A percentile compares a stretch with the other conserved stretches of the same genome.
Conservation (phyloP, 2,797 vertebrate species). For the Lateolabrax maculatus region DNA sequence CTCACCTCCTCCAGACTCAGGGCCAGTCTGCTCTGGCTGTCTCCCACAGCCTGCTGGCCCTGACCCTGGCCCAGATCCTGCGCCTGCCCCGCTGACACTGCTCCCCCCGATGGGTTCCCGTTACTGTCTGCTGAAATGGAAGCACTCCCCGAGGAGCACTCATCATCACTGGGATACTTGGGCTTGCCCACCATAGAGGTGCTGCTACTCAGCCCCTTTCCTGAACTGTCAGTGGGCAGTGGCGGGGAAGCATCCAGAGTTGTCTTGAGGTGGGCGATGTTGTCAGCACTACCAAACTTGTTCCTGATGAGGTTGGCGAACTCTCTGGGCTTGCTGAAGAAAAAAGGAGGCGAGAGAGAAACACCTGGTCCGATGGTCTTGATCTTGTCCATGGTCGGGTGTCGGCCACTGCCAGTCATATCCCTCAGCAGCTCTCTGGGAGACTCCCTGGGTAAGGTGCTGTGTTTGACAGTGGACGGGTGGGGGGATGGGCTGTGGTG, state of each 20-base stretch:
- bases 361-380: constrained; percentile 92
- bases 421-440: constrained; percentile 86
- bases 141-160: constrained; percentile 92
- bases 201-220: constrained; percentile 90
- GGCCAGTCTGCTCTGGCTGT: constrained; percentile 82
- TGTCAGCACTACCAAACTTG: constrained; percentile 98
- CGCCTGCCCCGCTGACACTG: constrained; percentile 54
- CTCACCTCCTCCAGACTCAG: constrained; percentile 89
- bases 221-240: constrained; percentile 83
- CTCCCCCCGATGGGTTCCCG: constrained; percentile 83
- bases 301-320: constrained; percentile 97
- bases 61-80: constrained; percentile 82
- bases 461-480: constrained; percentile 67
- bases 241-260: constrained; percentile 86
- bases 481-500: constrained; percentile 75
- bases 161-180: constrained; percentile 94
- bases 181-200: constrained; percentile 91
- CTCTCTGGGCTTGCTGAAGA: constrained; percentile 94
- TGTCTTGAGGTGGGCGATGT: constrained; percentile 94
- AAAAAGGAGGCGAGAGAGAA: constrained; percentile 93
- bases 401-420: constrained; percentile 86
- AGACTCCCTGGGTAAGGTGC: constrained; percentile 80
- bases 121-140: constrained; percentile 94
- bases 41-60: constrained; percentile 69
- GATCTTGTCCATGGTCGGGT: constrained; percentile 87